These are phyloP conservation scores for Orgyia antiqua DNA, from an alignment of 2,888 invertebrate genomes.

Conservation along the genomic window DNA sequence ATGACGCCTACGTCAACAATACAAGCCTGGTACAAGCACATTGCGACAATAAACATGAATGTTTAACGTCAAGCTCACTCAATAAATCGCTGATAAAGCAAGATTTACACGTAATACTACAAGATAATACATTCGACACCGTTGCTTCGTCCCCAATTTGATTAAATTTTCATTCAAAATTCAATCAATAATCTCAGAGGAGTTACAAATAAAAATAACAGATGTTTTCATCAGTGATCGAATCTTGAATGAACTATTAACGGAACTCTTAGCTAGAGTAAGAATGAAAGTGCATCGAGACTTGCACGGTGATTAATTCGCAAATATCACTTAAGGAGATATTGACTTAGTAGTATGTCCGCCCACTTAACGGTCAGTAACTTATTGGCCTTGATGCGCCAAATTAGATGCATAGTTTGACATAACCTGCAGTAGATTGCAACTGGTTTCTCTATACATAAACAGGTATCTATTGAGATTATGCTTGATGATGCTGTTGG, in stretches of 20 bases:
- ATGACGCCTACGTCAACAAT: conserved; percentile 66
- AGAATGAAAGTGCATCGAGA: conserved; percentile 68
- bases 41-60: conserved; percentile 57
- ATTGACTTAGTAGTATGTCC: conserved; percentile 53
- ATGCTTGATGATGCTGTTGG: conserved; percentile 29
- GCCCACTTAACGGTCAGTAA: conserved; percentile 51
- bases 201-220: conserved; percentile 19
- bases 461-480: conserved; percentile 49
- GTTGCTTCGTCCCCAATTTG: conserved; percentile 44
- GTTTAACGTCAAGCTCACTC: conserved; percentile 57
- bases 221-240: conserved; percentile 21
- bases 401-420: conserved; percentile 56
- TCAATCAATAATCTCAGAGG: conserved; percentile 34
- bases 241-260: conserved; percentile 52
- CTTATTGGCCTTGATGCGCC: conserved; percentile 48
- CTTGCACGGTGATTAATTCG: conserved; percentile 60
- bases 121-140: conserved; percentile 51
- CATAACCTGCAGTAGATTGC: conserved; percentile 55
- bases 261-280: too few relatives aligned
- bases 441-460: conserved; percentile 52
- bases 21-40: conserved; percentile 27
- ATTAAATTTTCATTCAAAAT: too few relatives aligned
- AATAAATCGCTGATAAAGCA: conserved; percentile 70
- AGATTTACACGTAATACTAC: conserved; percentile 56
- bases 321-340: conserved; percentile 59